phyloP scores from a whole-genome alignment of 2,888 invertebrate genomes.

The Hypena proboscidalis region DNA sequence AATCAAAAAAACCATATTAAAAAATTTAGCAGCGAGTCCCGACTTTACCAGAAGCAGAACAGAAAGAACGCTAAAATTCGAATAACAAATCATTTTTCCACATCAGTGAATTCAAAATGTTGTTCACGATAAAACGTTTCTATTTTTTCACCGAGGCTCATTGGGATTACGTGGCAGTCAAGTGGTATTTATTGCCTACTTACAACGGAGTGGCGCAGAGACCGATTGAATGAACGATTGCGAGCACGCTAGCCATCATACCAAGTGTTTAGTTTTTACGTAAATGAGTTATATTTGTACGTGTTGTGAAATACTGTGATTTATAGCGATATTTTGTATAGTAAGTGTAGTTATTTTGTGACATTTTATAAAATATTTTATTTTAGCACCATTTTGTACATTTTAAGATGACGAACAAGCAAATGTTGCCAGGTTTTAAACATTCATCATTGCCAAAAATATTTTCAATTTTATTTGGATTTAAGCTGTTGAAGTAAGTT shows the following conservation, averaged over 20 bases:
- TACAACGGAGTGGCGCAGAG: slow-evolving; percentile 22
- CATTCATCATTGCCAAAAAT: too few species aligned
- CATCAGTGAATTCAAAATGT: slow-evolving; percentile 31
- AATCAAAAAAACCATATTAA: too few species aligned
- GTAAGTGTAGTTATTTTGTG: too few species aligned
- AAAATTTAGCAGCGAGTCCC: too few species aligned
- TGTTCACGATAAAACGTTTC: slow-evolving; percentile 28
- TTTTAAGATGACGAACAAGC: too few species aligned
- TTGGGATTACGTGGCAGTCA: slow-evolving; percentile 26
- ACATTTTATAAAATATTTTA: too few species aligned
- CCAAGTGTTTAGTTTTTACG: slow-evolving; percentile 9
- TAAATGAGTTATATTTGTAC: slow-evolving; percentile 14
- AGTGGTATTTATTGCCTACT: slow-evolving; percentile 40
- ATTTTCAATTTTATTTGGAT: too few species aligned
- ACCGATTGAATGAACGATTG: slow-evolving; percentile 34
- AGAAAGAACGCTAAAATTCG: slow-evolving; percentile 10
- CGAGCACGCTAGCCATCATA: slow-evolving; percentile 34
- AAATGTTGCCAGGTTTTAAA: too few species aligned
- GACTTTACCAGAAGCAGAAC: neutral
- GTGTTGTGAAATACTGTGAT: too few species aligned
- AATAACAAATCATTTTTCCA: slow-evolving; percentile 30
- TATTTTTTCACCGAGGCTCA: slow-evolving; percentile 29
- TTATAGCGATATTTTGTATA: too few species aligned
- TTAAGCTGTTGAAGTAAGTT: too few species aligned
- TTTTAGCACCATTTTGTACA: too few species aligned